Evolutionary conservation across 2,113 vertebrate genomes (phyloP).

Genomic region (Macaca fascicularis): T2T-MFA8v1.1 NC_088389.1:81977501-81978000

Average conservation of each 20-base stretch:
- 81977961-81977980: not conserved
- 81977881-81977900: not conserved
- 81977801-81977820: not conserved
- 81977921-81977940: not conserved
- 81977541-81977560: not conserved
- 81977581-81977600: not conserved
- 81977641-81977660: not conserved
- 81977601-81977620: not conserved
- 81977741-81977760: not conserved
- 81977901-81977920: not conserved
- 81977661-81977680: constrained; percentile 3
- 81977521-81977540: not conserved
- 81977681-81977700: not conserved
- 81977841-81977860: not conserved
- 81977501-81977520: not conserved
- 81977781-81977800: constrained; percentile 30
- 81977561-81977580: not conserved
- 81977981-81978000: too few relatives aligned
- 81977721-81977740: constrained; percentile 38
- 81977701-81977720: not conserved
- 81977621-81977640: not conserved
- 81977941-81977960: not conserved
- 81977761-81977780: not conserved
- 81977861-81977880: not conserved
- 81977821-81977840: not conserved